Evolutionary conservation across 2,113 vertebrate genomes (phyloP).

Genomic region (Sinocyclocheilus maitianheensis): DNA sequence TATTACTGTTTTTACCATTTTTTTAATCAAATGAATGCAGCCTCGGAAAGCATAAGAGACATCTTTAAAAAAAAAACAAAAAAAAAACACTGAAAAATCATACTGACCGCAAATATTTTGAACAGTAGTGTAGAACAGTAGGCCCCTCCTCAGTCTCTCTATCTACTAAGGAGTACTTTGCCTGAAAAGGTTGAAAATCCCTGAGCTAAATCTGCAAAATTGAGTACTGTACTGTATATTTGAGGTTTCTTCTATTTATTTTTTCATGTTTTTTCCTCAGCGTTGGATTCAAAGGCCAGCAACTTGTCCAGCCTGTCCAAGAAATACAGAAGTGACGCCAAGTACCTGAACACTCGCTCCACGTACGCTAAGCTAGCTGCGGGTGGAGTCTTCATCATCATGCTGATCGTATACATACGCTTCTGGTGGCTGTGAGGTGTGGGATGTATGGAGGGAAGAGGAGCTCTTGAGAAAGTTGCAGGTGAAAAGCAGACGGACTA

Average conservation of each 20-base stretch:
- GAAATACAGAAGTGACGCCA: slow-evolving; percentile 97
- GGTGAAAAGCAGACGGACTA: no score
- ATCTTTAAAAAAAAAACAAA: no score
- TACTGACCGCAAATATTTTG: no score
- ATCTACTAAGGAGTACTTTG: no score
- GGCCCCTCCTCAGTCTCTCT: no score
- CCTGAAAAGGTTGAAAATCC: background rate
- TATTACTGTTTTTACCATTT: no score
- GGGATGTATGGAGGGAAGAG: slow-evolving; percentile 4
- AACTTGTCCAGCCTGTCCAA: slow-evolving; percentile 96
- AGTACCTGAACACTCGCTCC: slow-evolving; percentile 90
- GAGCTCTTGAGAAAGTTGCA: slow-evolving; percentile 4
- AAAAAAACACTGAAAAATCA: no score
- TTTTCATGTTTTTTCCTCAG: slow-evolving; percentile 72
- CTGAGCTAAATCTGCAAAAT: no score
- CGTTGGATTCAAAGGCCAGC: slow-evolving; percentile 96
- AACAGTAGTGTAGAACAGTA: no score
- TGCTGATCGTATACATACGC: slow-evolving; percentile 92
- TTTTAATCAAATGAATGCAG: no score
- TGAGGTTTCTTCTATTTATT: background rate
- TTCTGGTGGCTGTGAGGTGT: slow-evolving; percentile 89
- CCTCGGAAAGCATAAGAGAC: no score
- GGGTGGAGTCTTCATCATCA: slow-evolving; percentile 94
- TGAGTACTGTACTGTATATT: no score
- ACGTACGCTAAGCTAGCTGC: slow-evolving; percentile 97